Conservation (phyloP, 2,113 vertebrate genomes). For the Silurus glanis region DNA sequence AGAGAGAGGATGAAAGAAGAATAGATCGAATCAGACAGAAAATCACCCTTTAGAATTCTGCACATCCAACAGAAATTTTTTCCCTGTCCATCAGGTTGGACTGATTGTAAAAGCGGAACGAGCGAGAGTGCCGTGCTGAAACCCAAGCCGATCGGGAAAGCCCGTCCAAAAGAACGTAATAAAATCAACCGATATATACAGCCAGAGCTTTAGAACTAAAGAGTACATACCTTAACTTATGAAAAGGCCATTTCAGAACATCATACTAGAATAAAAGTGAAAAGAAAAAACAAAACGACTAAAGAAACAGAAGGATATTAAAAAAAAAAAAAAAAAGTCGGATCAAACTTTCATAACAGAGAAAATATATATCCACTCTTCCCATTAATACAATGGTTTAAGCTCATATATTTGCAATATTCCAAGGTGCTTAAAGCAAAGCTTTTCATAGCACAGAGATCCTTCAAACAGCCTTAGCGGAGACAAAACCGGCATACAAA, state of each 20-base stretch:
- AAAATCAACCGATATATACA: slow-evolving; percentile 54
- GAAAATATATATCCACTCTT: slow-evolving; percentile 4
- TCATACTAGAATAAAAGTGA: slow-evolving; percentile 65
- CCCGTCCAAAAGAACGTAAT: slow-evolving; percentile 11
- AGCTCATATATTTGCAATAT: slow-evolving; percentile 44
- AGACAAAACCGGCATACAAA: not conserved
- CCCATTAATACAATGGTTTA: not conserved
- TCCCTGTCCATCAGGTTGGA: slow-evolving; percentile 52
- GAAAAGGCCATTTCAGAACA: slow-evolving; percentile 60
- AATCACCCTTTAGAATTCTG: not conserved
- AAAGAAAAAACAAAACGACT: slow-evolving; percentile 54
- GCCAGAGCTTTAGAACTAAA: slow-evolving; percentile 42
- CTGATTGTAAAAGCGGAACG: slow-evolving; percentile 54
- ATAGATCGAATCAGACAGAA: not conserved
- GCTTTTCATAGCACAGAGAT: slow-evolving; percentile 32
- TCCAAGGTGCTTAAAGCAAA: slow-evolving; percentile 28
- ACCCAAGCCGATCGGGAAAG: slow-evolving; percentile 56
- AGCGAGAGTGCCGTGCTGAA: slow-evolving; percentile 9
- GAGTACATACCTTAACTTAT: slow-evolving; percentile 71
- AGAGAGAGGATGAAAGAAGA: not conserved
- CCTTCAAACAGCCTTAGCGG: slow-evolving; percentile 13
- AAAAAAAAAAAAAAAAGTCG: not conserved
- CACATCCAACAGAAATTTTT: not conserved
- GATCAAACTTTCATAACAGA: slow-evolving; percentile 21
- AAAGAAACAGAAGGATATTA: not conserved